phyloP scores from a whole-genome alignment of 92 coral and sea anemone genomes.

The Ricordea florida region DNA sequence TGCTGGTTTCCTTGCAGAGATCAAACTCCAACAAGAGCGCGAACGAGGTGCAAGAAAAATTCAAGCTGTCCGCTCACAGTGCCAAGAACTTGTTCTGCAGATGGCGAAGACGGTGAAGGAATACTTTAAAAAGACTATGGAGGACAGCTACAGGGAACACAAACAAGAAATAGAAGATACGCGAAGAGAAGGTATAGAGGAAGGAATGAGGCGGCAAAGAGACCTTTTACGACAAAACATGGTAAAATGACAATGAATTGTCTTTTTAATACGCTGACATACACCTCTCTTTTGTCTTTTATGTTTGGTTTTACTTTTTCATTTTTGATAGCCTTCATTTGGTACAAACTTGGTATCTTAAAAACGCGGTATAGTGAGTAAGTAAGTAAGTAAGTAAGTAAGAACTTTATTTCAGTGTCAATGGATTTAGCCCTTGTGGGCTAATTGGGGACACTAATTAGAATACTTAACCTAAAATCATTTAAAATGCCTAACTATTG shows the following conservation, averaged over 20 bases:
- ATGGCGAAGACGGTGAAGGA: slow-evolving; percentile 16
- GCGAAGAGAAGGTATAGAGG: slow-evolving; percentile 11
- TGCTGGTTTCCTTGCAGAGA: neutral
- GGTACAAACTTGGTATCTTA: neutral
- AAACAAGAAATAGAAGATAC: neutral
- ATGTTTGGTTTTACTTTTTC: too few species aligned
- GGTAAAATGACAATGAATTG: neutral
- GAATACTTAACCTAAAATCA: too few species aligned
- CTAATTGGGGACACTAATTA: too few species aligned
- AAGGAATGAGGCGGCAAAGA: slow-evolving; percentile 16
- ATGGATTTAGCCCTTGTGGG: too few species aligned
- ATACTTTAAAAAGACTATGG: slow-evolving; percentile 22
- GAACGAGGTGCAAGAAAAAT: neutral
- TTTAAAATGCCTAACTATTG: too few species aligned
- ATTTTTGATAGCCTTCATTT: too few species aligned
- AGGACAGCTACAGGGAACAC: neutral
- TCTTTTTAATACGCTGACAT: too few species aligned
- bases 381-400: too few species aligned
- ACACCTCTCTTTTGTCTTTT: too few species aligned
- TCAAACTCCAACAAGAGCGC: neutral
- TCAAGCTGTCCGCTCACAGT: neutral
- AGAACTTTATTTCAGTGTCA: too few species aligned
- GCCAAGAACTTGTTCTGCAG: neutral
- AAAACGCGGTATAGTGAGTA: too few species aligned
- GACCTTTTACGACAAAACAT: neutral